Conservation (phyloP, 2,888 invertebrate species). For the Lepidonotus clava region DNA sequence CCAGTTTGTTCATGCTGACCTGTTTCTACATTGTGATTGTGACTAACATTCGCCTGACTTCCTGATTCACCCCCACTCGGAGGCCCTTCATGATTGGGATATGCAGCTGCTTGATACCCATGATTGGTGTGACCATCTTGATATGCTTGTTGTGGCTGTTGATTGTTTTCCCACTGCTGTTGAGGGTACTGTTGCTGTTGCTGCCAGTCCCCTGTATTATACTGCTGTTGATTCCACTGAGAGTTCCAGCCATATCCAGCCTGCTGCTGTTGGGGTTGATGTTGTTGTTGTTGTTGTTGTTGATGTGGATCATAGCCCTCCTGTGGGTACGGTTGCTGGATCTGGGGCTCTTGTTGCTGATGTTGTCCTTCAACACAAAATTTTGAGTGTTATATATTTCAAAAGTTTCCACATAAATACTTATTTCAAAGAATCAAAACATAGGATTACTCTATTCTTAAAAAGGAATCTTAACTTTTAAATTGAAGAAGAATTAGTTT, state of each 20-base stretch:
- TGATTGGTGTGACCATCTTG: neutral
- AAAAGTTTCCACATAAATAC: neutral
- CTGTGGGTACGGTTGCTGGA: no score
- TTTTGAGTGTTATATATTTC: no score
- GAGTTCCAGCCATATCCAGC: neutral
- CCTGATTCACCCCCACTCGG: neutral
- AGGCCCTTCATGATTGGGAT: neutral
- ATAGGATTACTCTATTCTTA: no score
- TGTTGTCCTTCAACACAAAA: no score
- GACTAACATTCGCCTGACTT: neutral
- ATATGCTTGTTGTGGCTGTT: neutral
- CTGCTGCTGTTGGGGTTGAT: neutral
- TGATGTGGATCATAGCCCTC: neutral
- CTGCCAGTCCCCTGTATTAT: neutral
- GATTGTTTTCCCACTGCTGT: neutral
- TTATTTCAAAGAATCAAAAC: no score
- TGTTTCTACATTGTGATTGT: neutral
- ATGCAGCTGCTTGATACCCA: neutral
- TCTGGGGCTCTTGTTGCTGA: neutral
- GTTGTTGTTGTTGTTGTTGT: neutral
- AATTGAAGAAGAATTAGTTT: no score
- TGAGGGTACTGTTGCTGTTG: conserved; percentile 31
- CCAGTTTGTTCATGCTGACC: conserved; percentile 3
- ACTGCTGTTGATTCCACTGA: neutral
- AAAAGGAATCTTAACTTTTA: no score